These are phyloP conservation scores for Poeciliopsis infans DNA, from an alignment of 2,797 vertebrate species.

Conservation along the genomic window DNA sequence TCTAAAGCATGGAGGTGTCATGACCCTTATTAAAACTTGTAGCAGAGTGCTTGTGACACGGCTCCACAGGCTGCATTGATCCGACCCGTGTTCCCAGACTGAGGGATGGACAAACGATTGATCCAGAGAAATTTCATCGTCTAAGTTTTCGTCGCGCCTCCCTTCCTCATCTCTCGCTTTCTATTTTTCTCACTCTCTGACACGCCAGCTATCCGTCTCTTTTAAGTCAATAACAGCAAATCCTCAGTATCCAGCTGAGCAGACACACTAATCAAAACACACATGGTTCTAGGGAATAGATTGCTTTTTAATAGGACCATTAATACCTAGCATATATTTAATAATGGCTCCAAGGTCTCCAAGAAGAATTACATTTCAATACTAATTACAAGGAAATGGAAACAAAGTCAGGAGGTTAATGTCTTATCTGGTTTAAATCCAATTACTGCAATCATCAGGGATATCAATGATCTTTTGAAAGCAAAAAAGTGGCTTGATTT, in stretches of 20 bases:
- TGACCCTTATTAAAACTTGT: conserved; percentile 13
- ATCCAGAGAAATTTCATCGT: conserved; percentile 39
- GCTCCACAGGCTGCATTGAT: conserved; percentile 17
- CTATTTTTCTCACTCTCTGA: conserved; percentile 21
- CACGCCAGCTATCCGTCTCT: conserved; percentile 10
- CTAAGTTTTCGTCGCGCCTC: conserved; percentile 1
- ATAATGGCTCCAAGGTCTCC: neutral
- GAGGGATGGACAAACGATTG: conserved; percentile 18
- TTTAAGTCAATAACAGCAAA: conserved; percentile 28
- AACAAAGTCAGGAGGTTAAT: conserved; percentile 3
- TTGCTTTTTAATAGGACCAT: neutral
- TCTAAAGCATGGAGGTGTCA: conserved; percentile 24
- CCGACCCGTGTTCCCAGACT: neutral
- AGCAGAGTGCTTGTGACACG: neutral
- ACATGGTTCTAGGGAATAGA: conserved; percentile 6
- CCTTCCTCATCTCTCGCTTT: neutral
- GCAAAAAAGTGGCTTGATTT: neutral
- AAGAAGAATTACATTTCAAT: neutral
- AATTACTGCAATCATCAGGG: neutral
- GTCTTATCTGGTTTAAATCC: neutral
- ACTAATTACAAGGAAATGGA: conserved; percentile 9
- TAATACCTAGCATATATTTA: neutral
- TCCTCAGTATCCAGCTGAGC: conserved; percentile 5
- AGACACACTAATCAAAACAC: neutral
- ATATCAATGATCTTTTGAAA: neutral